These are phyloP conservation scores for Vulpes vulpes DNA, from an alignment of 2,113 vertebrate genomes.

Conservation along the genomic window DNA sequence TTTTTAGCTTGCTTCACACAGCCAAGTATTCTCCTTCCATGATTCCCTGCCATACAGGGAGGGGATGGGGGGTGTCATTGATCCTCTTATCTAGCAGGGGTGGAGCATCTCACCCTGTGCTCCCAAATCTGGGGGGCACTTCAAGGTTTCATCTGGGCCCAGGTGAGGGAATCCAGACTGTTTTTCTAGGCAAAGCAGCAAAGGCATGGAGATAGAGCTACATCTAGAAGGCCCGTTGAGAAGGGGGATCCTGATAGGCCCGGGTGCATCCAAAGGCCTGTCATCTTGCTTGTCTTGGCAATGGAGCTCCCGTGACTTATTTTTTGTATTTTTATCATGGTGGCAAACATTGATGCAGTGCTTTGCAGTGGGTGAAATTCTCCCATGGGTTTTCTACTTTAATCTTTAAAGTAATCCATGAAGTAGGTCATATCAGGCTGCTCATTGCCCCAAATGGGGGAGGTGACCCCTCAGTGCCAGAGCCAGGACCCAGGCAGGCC, in stretches of 20 bases:
- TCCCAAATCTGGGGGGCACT: too few relatives aligned
- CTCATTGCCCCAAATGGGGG: background rate
- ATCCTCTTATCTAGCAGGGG: background rate
- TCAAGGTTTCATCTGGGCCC: background rate
- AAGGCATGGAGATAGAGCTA: background rate
- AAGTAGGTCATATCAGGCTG: background rate
- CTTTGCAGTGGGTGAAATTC: background rate
- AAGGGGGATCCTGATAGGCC: too few relatives aligned
- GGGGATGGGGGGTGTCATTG: background rate
- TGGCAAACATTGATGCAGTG: background rate
- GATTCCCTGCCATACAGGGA: background rate
- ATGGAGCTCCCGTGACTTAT: background rate
- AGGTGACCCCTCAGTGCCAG: background rate
- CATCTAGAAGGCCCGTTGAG: rapidly evolving
- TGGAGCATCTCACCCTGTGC: background rate
- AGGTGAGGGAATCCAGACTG: background rate
- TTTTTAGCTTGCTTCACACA: background rate
- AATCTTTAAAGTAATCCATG: background rate
- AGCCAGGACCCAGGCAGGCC: rapidly evolving
- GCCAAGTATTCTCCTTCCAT: background rate
- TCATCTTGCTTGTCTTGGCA: background rate
- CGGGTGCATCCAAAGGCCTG: background rate
- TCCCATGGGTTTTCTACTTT: background rate
- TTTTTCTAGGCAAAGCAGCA: background rate
- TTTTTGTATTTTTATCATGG: background rate